phyloP scores from a whole-genome alignment of 1,140 invertebrate species.

The Panagrolaimus sp. region DNA sequence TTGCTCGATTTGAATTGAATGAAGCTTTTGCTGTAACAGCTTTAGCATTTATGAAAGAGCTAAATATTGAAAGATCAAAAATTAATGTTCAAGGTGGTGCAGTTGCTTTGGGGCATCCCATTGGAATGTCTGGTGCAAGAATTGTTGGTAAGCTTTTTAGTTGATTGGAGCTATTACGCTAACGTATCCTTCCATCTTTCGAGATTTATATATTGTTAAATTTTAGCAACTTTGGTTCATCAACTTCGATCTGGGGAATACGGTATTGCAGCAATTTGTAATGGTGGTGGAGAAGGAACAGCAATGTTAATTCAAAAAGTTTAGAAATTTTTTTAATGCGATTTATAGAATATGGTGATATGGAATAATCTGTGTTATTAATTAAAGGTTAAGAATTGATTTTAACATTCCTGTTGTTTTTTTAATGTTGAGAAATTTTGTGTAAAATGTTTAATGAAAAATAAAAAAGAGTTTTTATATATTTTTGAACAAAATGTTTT shows the following conservation, averaged over 20 bases:
- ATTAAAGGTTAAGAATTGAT: too few relatives aligned
- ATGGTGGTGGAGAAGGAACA: slow-evolving; percentile 89
- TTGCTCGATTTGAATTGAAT: slow-evolving; percentile 95
- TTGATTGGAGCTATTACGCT: too few relatives aligned
- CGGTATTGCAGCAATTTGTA: slow-evolving; percentile 92
- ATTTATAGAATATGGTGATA: neutral
- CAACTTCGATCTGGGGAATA: slow-evolving; percentile 79
- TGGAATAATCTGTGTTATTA: too few relatives aligned
- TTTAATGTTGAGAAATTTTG: too few relatives aligned
- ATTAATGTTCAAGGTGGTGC: slow-evolving; percentile 94
- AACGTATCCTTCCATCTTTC: too few relatives aligned
- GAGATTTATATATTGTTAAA: too few relatives aligned
- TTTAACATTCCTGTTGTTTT: too few relatives aligned
- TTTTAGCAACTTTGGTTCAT: slow-evolving; percentile 82
- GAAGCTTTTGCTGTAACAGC: slow-evolving; percentile 96
- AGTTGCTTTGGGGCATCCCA: slow-evolving; percentile 92
- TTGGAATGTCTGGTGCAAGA: slow-evolving; percentile 91
- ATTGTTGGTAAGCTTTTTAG: too few relatives aligned
- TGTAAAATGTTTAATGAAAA: too few relatives aligned
- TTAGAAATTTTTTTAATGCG: neutral
- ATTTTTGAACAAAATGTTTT: too few relatives aligned
- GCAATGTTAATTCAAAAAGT: slow-evolving; percentile 83
- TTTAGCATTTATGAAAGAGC: slow-evolving; percentile 81
- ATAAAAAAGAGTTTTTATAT: too few relatives aligned
- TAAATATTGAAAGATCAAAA: slow-evolving; percentile 78